Conservation (phyloP, 2,888 invertebrate genomes). For the Erebia epiphron region DNA sequence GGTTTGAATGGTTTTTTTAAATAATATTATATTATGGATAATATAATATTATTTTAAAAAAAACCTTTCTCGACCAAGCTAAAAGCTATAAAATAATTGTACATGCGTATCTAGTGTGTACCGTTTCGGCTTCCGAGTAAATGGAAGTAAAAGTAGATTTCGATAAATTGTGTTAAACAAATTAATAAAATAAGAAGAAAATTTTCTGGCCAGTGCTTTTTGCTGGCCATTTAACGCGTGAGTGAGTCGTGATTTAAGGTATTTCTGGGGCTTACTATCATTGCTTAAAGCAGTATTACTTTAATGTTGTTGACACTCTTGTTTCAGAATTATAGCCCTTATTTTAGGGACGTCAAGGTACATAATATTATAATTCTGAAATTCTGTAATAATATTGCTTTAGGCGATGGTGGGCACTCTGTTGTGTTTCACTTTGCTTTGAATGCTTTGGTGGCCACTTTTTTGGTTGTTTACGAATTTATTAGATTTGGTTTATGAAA, state of each 20-base stretch:
- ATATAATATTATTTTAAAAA: not conserved
- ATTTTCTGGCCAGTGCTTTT: slow-evolving; percentile 56
- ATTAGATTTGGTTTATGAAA: slow-evolving; percentile 9
- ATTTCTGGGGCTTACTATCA: slow-evolving; percentile 41
- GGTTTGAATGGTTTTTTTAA: too few species aligned
- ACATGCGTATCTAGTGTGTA: not conserved
- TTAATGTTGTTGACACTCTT: too few species aligned
- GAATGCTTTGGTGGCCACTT: slow-evolving; percentile 31
- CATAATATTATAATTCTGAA: too few species aligned
- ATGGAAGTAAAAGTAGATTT: slow-evolving; percentile 70
- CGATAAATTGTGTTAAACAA: slow-evolving; percentile 65
- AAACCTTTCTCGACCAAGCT: not conserved
- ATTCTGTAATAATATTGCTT: too few species aligned
- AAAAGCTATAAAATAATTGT: not conserved
- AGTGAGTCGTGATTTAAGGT: slow-evolving; percentile 71
- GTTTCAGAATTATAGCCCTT: too few species aligned
- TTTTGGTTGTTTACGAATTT: slow-evolving; percentile 26
- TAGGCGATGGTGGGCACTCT: slow-evolving; percentile 4
- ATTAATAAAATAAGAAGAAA: slow-evolving; percentile 60
- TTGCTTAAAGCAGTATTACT: too few species aligned
- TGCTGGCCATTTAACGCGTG: slow-evolving; percentile 69
- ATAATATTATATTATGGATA: too few species aligned
- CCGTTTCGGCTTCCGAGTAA: slow-evolving; percentile 44
- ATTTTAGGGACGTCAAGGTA: too few species aligned
- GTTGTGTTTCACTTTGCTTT: slow-evolving; percentile 47